phyloP scores from a whole-genome alignment of 2,888 invertebrate species.

The Catocala fraxini region DNA sequence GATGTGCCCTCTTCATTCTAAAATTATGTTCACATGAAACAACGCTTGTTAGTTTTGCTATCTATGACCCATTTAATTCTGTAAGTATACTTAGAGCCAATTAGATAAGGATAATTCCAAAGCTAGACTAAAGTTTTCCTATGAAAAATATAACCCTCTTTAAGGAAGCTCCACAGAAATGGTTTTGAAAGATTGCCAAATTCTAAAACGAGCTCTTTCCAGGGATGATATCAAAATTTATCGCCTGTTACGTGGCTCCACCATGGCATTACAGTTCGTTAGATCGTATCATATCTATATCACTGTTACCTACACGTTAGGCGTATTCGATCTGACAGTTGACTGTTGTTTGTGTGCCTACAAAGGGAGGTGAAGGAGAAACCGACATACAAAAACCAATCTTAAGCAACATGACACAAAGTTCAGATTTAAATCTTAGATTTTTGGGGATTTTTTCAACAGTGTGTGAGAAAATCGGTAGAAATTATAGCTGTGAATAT shows the following conservation, averaged over 20 bases:
- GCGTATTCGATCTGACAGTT: conserved; percentile 48
- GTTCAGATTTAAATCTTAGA: conserved; percentile 11
- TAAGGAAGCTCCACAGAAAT: not conserved
- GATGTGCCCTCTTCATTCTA: no score
- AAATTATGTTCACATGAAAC: no score
- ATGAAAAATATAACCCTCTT: not conserved
- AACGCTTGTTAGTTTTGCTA: no score
- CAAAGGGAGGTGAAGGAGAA: conserved; percentile 12
- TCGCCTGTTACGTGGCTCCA: conserved; percentile 52
- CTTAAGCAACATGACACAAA: not conserved
- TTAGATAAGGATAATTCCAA: no score
- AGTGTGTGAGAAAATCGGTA: conserved; percentile 12
- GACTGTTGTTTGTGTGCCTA: conserved; percentile 43
- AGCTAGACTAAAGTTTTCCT: not conserved
- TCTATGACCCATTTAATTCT: no score
- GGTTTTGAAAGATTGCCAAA: conserved; percentile 11
- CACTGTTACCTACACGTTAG: conserved; percentile 57
- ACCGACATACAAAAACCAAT: conserved; percentile 26
- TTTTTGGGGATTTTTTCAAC: conserved; percentile 13
- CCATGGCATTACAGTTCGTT: conserved; percentile 72
- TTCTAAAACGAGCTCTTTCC: conserved; percentile 6
- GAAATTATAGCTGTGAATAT: conserved; percentile 39
- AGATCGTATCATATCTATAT: conserved; percentile 76
- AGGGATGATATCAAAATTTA: conserved; percentile 13
- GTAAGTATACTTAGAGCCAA: no score